Evolutionary conservation across 2,113 vertebrate species (phyloP), one percentile per base, ranked within the genome.

Genomic region (Dendrocopos noguchii): DNA sequence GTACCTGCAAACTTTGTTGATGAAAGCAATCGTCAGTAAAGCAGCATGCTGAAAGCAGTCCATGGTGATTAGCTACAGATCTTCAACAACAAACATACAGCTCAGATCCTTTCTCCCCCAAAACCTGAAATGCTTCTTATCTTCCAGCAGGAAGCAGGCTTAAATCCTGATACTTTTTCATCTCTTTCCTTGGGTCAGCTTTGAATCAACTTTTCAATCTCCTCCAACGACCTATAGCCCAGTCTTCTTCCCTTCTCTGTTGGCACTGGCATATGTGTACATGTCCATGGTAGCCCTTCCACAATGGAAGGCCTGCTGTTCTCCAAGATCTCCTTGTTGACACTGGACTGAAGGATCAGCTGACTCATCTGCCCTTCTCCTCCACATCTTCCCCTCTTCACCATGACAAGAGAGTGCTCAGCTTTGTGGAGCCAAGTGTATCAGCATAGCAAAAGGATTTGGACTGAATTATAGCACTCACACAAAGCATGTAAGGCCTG

Each of bases 1-100:
- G 10, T 22, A 52, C 31, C 3, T 0, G 2, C 1, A 3, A 56
- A 24, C 15, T 50, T 56, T 2, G 39, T 11, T 71, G 57, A 44
- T 83, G 64, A 4, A 24, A 53, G 42, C 60, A 67, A 25, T 13
- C 50, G 12, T 52, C 21, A 52, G 50, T 24, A 52, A 52, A 52
- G 50, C 50, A 84, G 55, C 27, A 31, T 36, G 27, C 57, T 90
- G 44, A 76, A 81, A 81, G 59, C 31, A 72, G 77, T 67, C 74
- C 27, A 8, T 50, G 52, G 17, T 3, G 2, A 33, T 64, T 55
- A 67, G 47, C 33, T 86, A 33, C 34, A 39, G 8, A 65, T 63
- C 39, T 28, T 70, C 28, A 63, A 21, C 55, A 87, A 28, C 53
- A 72, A 31, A 65, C 39, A 36, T 1, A 79, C 59, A 67, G 47